Conservation (phyloP, 2,113 vertebrate genomes). For the Heterotis niloticus region DNA sequence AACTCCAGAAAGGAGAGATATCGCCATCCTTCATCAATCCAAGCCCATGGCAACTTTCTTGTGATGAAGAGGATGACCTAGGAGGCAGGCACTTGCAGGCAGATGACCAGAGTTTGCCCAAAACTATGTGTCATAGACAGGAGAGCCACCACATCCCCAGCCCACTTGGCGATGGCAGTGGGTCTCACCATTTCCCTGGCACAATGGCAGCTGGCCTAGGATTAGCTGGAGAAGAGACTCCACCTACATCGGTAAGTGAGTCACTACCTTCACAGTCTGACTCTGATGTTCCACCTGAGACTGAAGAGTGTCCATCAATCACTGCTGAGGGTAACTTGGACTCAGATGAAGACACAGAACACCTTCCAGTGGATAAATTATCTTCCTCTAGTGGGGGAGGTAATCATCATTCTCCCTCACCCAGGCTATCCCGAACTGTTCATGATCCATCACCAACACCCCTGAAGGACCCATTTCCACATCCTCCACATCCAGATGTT, state of each 20-base stretch:
- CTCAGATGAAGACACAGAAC: slow-evolving; percentile 94
- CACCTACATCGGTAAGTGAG: slow-evolving; percentile 87
- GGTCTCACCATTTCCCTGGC: slow-evolving; percentile 41
- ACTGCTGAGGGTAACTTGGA: slow-evolving; percentile 93
- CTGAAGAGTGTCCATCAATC: slow-evolving; percentile 94
- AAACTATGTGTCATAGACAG: slow-evolving; percentile 72
- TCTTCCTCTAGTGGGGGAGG: slow-evolving; percentile 65
- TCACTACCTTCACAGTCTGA: slow-evolving; percentile 90
- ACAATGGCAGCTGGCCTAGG: slow-evolving; percentile 49
- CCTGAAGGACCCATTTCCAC: slow-evolving; percentile 80
- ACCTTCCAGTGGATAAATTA: slow-evolving; percentile 87
- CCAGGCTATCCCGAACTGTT: slow-evolving; percentile 60
- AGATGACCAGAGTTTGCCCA: slow-evolving; percentile 63
- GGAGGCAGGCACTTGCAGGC: slow-evolving; percentile 53
- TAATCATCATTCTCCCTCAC: slow-evolving; percentile 66
- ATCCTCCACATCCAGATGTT: slow-evolving; percentile 87
- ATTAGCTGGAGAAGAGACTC: slow-evolving; percentile 82
- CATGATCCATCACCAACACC: slow-evolving; percentile 81
- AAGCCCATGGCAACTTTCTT: slow-evolving; percentile 73
- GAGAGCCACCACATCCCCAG: slow-evolving; percentile 70
- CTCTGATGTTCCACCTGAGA: slow-evolving; percentile 91
- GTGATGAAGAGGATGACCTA: slow-evolving; percentile 70
- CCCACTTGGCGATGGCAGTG: slow-evolving; percentile 45
- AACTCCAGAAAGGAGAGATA: slow-evolving; percentile 78
- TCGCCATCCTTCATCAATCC: slow-evolving; percentile 95